Percentiles rank a stretch among this genome's conserved stretches.
Evolutionary conservation across 2,797 vertebrate species (phyloP).

Genomic region (Anas flavirostris): DNA sequence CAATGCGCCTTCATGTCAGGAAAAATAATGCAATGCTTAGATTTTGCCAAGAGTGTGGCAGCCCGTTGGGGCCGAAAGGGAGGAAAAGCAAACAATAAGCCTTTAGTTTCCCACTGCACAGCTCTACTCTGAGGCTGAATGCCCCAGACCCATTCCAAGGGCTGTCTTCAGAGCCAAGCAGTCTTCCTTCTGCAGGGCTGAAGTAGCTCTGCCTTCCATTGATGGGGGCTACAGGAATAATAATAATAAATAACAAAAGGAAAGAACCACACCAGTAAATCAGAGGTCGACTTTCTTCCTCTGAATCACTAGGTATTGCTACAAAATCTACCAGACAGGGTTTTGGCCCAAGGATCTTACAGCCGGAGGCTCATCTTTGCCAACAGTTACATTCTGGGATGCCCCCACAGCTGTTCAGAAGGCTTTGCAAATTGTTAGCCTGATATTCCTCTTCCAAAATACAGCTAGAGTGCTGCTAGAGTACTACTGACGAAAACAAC

Average conservation of each 20-base stretch:
- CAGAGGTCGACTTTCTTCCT: background rate
- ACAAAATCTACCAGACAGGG: rapidly evolving
- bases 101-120: slow-evolving; percentile 35
- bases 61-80: background rate
- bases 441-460: background rate
- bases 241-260: background rate
- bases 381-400: background rate
- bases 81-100: slow-evolving; percentile 54
- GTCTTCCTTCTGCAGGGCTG: background rate
- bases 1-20: slow-evolving; percentile 43
- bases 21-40: slow-evolving; percentile 53
- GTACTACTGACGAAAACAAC: background rate
- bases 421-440: background rate
- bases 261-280: background rate
- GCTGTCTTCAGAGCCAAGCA: background rate
- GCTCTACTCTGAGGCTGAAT: background rate
- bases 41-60: slow-evolving; percentile 47
- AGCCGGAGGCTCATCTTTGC: background rate
- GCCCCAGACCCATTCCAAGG: background rate
- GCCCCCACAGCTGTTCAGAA: background rate
- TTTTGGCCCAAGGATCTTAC: background rate
- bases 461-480: background rate
- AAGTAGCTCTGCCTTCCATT: background rate
- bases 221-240: background rate
- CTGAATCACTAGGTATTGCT: background rate